Evolutionary conservation across 2,113 vertebrate species (phyloP).

Genomic region (Rynchops niger): DNA sequence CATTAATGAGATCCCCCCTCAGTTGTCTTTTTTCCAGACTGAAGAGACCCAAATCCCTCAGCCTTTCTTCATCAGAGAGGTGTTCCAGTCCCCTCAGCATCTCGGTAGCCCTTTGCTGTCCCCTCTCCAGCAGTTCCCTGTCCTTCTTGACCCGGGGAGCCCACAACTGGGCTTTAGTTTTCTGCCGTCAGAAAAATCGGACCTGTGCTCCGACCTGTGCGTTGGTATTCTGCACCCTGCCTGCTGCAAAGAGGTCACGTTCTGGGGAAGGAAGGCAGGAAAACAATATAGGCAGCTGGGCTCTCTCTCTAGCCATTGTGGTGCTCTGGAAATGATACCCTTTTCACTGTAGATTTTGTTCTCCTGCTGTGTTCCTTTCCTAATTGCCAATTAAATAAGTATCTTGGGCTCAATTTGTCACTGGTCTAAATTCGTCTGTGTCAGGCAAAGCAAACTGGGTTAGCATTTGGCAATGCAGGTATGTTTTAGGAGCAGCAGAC

Average conservation of each 20-base stretch:
- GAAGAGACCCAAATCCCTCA: too few species aligned
- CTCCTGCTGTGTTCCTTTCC: background rate
- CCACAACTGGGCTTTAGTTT: background rate
- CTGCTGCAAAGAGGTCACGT: background rate
- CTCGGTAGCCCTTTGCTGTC: too few species aligned
- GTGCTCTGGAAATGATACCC: background rate
- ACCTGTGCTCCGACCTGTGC: background rate
- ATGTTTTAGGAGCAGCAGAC: background rate
- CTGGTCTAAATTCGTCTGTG: background rate
- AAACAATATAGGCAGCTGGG: background rate
- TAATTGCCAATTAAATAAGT: constrained; percentile 26
- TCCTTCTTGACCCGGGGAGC: too few species aligned
- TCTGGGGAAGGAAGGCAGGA: background rate
- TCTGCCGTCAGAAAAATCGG: background rate
- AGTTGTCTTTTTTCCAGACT: too few species aligned
- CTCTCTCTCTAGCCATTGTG: background rate
- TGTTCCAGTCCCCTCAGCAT: too few species aligned
- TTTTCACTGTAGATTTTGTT: background rate
- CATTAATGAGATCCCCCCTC: too few species aligned
- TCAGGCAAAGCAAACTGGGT: background rate
- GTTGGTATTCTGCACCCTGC: background rate
- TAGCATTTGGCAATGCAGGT: background rate
- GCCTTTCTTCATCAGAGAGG: too few species aligned
- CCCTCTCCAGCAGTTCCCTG: too few species aligned
- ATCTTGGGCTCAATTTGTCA: background rate